phyloP scores from a whole-genome alignment of 2,797 vertebrate genomes.

The Acropternis orthonyx region DNA sequence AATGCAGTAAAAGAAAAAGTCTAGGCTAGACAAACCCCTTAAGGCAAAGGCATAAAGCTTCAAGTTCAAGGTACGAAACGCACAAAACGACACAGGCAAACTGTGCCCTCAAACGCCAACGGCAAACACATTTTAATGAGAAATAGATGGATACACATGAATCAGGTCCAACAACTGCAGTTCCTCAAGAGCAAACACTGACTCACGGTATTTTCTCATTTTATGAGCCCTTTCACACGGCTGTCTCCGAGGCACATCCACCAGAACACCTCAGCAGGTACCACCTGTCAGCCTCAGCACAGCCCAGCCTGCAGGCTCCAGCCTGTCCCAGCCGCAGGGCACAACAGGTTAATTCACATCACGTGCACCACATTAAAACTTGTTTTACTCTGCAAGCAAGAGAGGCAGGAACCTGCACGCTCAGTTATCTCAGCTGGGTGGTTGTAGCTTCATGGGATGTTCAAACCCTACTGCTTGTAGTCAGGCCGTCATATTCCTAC shows the following conservation, averaged over 20 bases:
- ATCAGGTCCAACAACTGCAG: background rate
- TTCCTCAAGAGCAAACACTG: background rate
- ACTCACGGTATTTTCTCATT: background rate
- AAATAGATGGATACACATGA: background rate
- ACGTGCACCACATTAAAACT: background rate
- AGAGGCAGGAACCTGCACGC: background rate
- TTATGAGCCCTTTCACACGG: background rate
- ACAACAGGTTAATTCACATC: background rate
- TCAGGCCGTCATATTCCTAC: background rate
- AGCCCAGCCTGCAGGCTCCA: background rate
- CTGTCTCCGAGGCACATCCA: background rate
- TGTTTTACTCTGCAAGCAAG: background rate
- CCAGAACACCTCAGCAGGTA: background rate
- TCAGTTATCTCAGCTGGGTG: background rate
- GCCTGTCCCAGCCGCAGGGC: background rate
- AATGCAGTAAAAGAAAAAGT: background rate
- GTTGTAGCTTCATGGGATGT: accelerated
- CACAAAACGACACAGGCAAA: background rate
- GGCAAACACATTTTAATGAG: background rate
- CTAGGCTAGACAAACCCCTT: background rate
- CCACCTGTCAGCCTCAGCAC: background rate
- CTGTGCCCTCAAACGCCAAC: background rate
- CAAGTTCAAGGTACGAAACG: background rate
- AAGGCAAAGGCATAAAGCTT: background rate
- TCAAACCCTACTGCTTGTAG: background rate